Percentiles rank a stretch among this genome's conserved stretches.
Evolutionary conservation across 2,888 invertebrate genomes (phyloP).

Genomic region (Ommatoiulus sabulosus): DNA sequence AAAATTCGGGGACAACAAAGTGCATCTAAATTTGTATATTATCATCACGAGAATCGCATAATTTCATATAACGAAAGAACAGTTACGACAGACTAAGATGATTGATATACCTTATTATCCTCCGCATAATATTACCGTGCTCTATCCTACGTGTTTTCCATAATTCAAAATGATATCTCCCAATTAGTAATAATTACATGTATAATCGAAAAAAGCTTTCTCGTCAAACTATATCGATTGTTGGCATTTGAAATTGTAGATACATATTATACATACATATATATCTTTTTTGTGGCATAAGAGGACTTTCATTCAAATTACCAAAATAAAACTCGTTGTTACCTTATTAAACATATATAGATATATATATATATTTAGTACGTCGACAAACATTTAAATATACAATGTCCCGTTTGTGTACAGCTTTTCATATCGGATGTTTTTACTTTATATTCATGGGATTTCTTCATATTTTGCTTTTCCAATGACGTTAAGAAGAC

Average conservation of each 20-base stretch:
- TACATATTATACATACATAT: constrained; percentile 19
- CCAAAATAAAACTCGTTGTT: constrained; percentile 37
- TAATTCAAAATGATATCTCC: constrained; percentile 31
- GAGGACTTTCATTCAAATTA: constrained; percentile 37
- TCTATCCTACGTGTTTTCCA: constrained; percentile 37
- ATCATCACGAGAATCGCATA: neutral
- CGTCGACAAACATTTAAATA: constrained; percentile 27
- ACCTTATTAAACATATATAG: constrained; percentile 34
- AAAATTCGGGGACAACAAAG: neutral
- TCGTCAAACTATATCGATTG: constrained; percentile 30
- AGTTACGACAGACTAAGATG: neutral
- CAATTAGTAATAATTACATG: neutral
- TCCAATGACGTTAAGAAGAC: neutral
- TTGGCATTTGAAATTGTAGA: constrained; percentile 45
- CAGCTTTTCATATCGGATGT: constrained; percentile 29
- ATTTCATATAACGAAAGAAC: neutral
- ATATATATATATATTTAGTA: constrained; percentile 36
- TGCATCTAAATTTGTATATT: neutral
- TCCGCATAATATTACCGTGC: constrained; percentile 15
- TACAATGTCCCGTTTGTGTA: constrained; percentile 48
- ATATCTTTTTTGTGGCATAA: constrained; percentile 32
- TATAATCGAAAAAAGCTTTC: constrained; percentile 14
- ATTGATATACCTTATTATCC: constrained; percentile 17
- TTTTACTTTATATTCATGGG: constrained; percentile 17
- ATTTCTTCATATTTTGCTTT: constrained; percentile 35